Percentiles rank a stretch among this genome's conserved stretches.
Evolutionary conservation across 2,113 vertebrate species (phyloP).

Genomic region (Odontesthes bonariensis): DNA sequence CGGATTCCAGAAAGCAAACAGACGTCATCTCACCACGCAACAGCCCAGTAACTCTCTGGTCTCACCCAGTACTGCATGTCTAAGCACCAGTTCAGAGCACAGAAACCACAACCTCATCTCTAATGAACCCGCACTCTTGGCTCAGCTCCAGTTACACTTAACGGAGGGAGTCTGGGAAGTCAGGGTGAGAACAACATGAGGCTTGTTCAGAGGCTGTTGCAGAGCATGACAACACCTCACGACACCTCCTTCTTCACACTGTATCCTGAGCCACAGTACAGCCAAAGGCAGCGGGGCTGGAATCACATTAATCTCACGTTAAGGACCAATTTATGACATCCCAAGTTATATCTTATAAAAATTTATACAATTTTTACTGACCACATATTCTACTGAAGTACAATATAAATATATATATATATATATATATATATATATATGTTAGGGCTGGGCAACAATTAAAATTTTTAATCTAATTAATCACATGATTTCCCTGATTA

Average conservation of each 20-base stretch:
- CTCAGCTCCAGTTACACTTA: not conserved
- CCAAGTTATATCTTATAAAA: no score
- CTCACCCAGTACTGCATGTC: not conserved
- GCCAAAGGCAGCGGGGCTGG: not conserved
- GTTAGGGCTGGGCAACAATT: no score
- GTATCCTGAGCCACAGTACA: not conserved
- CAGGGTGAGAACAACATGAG: not conserved
- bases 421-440: no score
- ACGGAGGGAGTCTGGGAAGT: slow-evolving; percentile 10
- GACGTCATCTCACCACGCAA: not conserved
- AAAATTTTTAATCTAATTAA: no score
- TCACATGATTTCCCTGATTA: no score
- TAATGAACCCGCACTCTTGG: slow-evolving; percentile 2
- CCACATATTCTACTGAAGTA: no score
- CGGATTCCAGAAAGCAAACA: not conserved
- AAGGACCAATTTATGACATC: no score
- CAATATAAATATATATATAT: no score
- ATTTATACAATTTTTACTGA: no score
- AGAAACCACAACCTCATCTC: slow-evolving; percentile 1
- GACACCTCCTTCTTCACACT: not conserved
- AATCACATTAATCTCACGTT: not conserved
- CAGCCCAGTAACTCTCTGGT: not conserved
- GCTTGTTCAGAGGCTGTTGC: slow-evolving; percentile 23
- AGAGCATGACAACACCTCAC: slow-evolving; percentile 1
- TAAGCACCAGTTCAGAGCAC: not conserved